These are phyloP conservation scores for Tetraneura akinire DNA, from an alignment of 1,140 invertebrate genomes.

Conservation along the genomic window DNA sequence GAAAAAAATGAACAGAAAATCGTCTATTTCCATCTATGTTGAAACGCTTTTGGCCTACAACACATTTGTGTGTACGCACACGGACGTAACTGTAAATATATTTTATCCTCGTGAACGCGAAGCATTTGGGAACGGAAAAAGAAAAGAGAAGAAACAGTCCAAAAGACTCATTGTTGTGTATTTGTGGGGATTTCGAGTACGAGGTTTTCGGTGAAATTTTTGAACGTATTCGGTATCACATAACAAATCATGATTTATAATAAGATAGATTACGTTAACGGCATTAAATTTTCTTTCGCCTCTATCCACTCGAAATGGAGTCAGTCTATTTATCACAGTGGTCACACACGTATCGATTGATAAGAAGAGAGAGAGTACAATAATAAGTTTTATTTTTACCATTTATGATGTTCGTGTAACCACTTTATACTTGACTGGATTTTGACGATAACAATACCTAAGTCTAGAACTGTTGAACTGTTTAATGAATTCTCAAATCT, in stretches of 20 bases:
- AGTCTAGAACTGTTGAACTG: no score
- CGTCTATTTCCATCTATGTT: conserved; percentile 19
- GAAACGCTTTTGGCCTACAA: conserved; percentile 3
- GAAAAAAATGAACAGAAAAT: conserved; percentile 30
- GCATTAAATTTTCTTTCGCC: conserved; percentile 44
- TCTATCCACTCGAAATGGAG: conserved; percentile 41
- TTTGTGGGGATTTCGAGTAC: conserved; percentile 23
- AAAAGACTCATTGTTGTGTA: conserved; percentile 47
- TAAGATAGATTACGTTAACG: conserved; percentile 49
- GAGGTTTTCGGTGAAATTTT: conserved; percentile 38
- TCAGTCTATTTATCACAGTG: conserved; percentile 44
- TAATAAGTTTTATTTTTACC: conserved; percentile 22
- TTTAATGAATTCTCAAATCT: no score
- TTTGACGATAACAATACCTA: background rate
- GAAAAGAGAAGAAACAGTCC: conserved; percentile 5
- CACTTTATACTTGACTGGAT: conserved; percentile 20
- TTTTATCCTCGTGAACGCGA: background rate
- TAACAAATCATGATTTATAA: conserved; percentile 51
- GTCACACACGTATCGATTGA: conserved; percentile 14
- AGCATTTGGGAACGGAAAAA: conserved; percentile 3
- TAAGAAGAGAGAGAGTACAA: background rate
- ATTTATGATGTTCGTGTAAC: background rate
- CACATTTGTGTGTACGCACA: conserved; percentile 11
- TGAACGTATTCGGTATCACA: background rate
- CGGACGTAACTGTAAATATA: background rate